Conservation (phyloP, 2,797 vertebrate genomes). For the Ceyx erithaca region DNA sequence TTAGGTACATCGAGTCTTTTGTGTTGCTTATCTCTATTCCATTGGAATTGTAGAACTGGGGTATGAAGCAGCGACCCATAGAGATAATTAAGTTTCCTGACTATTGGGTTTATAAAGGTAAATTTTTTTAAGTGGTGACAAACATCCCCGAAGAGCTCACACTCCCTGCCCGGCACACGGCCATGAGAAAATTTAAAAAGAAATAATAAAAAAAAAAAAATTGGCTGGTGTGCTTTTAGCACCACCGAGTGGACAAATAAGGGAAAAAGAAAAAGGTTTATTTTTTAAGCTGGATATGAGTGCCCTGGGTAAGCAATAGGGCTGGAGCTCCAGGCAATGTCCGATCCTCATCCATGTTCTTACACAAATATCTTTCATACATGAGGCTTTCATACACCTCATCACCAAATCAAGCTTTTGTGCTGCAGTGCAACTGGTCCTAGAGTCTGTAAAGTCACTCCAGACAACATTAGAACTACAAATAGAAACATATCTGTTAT, state of each 20-base stretch:
- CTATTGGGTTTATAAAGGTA: background rate
- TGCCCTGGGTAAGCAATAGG: background rate
- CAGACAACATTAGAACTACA: background rate
- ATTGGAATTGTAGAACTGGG: background rate
- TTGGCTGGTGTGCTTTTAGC: slow-evolving; percentile 32
- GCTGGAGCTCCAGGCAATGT: background rate
- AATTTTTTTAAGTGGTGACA: accelerated
- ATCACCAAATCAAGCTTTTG: background rate
- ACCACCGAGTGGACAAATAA: slow-evolving; percentile 55
- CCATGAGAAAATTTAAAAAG: background rate
- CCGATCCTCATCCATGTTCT: background rate
- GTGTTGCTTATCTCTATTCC: background rate
- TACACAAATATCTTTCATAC: background rate
- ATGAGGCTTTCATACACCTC: background rate
- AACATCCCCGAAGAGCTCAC: background rate
- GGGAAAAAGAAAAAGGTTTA: background rate
- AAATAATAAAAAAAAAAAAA: background rate
- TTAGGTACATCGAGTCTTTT: background rate
- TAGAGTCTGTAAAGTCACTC: background rate
- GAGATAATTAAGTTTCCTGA: background rate
- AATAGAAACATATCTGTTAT: background rate
- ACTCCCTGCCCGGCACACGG: background rate
- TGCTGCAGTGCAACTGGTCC: background rate
- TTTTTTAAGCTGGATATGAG: background rate
- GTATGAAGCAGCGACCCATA: background rate